phyloP scores from a whole-genome alignment of 2,888 invertebrate species.

The Liodrosophila aerea region DNA sequence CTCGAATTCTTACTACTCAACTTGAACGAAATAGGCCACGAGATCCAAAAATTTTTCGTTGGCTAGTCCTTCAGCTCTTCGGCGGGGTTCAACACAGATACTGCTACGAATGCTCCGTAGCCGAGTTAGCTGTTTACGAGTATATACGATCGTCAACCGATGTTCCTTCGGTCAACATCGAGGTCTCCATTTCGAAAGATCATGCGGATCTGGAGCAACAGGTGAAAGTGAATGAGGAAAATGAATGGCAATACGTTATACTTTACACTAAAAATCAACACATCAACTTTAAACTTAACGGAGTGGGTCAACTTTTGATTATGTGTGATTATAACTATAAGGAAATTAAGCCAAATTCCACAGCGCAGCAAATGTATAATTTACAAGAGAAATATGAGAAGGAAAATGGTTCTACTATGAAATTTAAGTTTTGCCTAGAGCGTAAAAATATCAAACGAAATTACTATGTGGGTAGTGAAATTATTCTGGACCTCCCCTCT shows the following conservation, averaged over 20 bases:
- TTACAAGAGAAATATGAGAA: background rate
- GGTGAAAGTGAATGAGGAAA: conserved; percentile 4
- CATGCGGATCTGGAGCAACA: background rate
- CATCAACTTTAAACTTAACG: conserved; percentile 8
- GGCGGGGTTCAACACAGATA: background rate
- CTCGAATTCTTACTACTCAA: background rate
- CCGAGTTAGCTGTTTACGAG: conserved; percentile 24
- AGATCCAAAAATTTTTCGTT: conserved; percentile 10
- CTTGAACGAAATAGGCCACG: background rate
- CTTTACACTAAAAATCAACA: background rate
- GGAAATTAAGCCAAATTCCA: background rate
- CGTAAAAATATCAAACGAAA: conserved; percentile 3
- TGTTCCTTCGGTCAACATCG: background rate
- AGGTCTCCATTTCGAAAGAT: conserved; percentile 1
- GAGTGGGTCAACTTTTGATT: conserved; percentile 24
- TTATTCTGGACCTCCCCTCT: conserved; percentile 27
- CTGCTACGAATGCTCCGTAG: conserved; percentile 35
- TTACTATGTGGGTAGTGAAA: conserved; percentile 27
- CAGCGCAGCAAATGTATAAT: background rate
- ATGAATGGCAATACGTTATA: background rate
- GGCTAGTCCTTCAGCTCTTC: conserved; percentile 14
- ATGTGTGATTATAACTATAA: conserved; percentile 20
- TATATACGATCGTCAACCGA: background rate
- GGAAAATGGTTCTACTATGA: background rate
- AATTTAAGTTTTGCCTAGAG: conserved; percentile 10